Percentiles rank a stretch among this genome's conserved stretches.
phyloP scores from a whole-genome alignment of 2,113 vertebrate genomes.

The Halichoeres trimaculatus region DNA sequence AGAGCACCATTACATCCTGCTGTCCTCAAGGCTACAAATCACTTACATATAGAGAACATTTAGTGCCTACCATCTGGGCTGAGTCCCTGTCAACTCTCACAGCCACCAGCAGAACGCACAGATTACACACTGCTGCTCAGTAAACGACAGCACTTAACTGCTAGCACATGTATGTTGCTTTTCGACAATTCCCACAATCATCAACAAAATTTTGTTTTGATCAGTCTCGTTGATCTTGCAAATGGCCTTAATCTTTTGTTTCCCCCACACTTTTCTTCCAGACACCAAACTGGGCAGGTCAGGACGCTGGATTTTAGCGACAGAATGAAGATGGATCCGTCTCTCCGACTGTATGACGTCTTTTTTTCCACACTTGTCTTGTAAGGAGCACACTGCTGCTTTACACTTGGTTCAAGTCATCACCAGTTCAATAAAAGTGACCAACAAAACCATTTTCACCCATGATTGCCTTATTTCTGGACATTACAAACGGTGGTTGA shows the following conservation, averaged over 20 bases:
- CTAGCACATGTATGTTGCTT: conserved; percentile 67
- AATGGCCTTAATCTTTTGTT: conserved; percentile 37
- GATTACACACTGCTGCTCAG: conserved; percentile 44
- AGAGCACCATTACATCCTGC: conserved; percentile 69
- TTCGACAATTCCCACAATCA: conserved; percentile 60
- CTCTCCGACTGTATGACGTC: conserved; percentile 43
- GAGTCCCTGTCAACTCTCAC: conserved; percentile 70
- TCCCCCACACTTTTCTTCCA: conserved; percentile 50
- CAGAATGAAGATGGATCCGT: conserved; percentile 45
- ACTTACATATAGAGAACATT: conserved; percentile 72
- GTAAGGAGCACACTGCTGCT: conserved; percentile 62
- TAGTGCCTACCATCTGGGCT: conserved; percentile 73
- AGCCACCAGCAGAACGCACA: conserved; percentile 64
- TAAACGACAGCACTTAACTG: conserved; percentile 69
- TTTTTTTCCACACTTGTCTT: conserved; percentile 59
- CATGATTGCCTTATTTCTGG: conserved; percentile 81
- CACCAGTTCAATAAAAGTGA: conserved; percentile 81
- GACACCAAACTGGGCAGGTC: conserved; percentile 78
- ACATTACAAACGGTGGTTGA: conserved; percentile 70
- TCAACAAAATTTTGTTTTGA: conserved; percentile 43
- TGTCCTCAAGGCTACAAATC: conserved; percentile 79
- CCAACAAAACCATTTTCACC: conserved; percentile 72
- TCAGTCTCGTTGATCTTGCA: conserved; percentile 24
- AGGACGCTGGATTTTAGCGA: conserved; percentile 71
- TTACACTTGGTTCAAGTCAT: conserved; percentile 74